Conservation (phyloP, 1,140 invertebrate species). For the Sarcophaga bullata region DNA sequence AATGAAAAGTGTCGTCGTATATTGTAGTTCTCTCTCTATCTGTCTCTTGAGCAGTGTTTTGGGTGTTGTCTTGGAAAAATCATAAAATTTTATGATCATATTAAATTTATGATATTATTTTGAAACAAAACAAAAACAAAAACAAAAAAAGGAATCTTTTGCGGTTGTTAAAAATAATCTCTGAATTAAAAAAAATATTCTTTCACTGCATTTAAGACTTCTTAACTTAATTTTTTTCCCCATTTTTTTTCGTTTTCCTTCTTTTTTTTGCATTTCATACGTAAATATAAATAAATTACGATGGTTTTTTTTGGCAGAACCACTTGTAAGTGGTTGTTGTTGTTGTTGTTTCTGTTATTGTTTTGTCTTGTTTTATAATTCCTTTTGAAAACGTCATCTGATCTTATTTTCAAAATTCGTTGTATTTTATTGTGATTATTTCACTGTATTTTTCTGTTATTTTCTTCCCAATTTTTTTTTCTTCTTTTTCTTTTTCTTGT, state of each 20-base stretch:
- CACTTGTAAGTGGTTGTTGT: not conserved
- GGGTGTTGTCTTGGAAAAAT: constrained; percentile 31
- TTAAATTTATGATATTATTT: constrained; percentile 36
- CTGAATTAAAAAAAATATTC: not conserved
- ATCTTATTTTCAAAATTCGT: not conserved
- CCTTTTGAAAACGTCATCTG: constrained; percentile 25
- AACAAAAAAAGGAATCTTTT: no score
- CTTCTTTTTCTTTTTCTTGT: not conserved
- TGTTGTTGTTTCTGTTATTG: not conserved
- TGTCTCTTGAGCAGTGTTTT: no score
- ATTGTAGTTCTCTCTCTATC: not conserved
- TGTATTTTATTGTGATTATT: not conserved
- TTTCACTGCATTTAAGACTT: not conserved
- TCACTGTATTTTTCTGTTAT: no score
- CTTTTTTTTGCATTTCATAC: not conserved
- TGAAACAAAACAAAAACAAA: no score
- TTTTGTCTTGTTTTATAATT: not conserved
- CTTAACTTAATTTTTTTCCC: not conserved
- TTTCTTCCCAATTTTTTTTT: no score
- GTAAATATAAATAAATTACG: not conserved
- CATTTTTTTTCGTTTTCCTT: not conserved
- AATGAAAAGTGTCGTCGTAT: not conserved
- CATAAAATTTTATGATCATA: constrained; percentile 38
- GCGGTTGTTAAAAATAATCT: constrained; percentile 23
- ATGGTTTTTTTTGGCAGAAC: not conserved